These are phyloP conservation scores for Aurelia aurita complex sp. Pacific DNA, from an alignment of 30 jellyfish, hydroid and myxozoan species.

Conservation along the genomic window DNA sequence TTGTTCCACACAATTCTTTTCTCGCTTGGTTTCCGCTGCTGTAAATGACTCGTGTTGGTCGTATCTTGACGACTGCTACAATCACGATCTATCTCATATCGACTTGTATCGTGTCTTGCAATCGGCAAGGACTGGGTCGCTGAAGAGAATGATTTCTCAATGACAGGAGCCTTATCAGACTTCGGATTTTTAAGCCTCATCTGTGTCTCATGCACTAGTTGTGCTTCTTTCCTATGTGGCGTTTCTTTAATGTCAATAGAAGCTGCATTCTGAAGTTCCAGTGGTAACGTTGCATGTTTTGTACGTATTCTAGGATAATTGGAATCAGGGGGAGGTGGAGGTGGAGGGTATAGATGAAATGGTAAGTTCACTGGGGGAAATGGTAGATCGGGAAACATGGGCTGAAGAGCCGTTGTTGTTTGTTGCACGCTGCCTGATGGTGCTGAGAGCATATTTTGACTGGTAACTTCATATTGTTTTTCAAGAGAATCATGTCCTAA, in stretches of 20 bases:
- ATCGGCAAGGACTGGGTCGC: not conserved
- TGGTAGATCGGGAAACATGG: conserved; percentile 23
- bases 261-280: conserved; percentile 19
- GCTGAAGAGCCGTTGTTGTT: no score
- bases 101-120: not conserved
- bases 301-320: conserved; percentile 76
- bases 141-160: not conserved
- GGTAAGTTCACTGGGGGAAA: conserved; percentile 63
- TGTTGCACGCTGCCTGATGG: no score
- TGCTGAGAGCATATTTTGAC: no score
- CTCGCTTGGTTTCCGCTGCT: not conserved
- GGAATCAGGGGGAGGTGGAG: conserved; percentile 53
- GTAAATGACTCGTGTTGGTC: not conserved
- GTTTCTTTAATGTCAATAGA: not conserved
- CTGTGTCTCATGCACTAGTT: not conserved
- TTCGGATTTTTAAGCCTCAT: not conserved
- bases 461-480: no score
- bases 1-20: conserved; percentile 67
- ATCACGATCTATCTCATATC: not conserved
- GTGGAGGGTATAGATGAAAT: conserved; percentile 37
- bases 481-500: no score
- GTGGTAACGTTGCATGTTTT: conserved; percentile 85
- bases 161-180: not conserved
- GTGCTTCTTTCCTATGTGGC: not conserved
- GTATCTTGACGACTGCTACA: not conserved